Base-by-base conservation (phyloP, 2,113 vertebrate species). In the Cryptotis parvus region DNA sequence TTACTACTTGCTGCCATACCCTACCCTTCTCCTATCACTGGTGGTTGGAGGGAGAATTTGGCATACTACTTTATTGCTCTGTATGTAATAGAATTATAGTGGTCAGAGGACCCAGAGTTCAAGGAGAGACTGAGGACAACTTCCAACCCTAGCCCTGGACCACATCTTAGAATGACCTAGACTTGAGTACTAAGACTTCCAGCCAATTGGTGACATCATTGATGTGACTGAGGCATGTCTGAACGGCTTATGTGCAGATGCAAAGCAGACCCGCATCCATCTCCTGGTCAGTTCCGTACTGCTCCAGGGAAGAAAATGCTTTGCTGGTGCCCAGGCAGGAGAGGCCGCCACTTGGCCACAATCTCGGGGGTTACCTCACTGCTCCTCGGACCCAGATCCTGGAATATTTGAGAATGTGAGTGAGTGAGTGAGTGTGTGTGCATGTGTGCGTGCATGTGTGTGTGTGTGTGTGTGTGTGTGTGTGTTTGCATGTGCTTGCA, bases 331-430 rank as follows among this genome's bases (percentile, higher is more conserved):
- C n/a, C n/a, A n/a, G n/a, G n/a, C n/a, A n/a, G n/a, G n/a, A n/a
- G n/a, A n/a, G n/a, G n/a, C 72, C 11, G 6, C 79, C 80, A 65
- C 58, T 22, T 12, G 33, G 0, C 26, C 31, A 49, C 29, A 27
- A 22, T 91, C 74, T 82, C 73, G 65, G 45, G 78, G 87, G 65
- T 84, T n/a, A 89, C 26, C 73, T 87, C 26, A 49, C 41, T 72
- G 26, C 43, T 9, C 18, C 35, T 86, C 75, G 22, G 49, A 52
- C 22, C 0, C 4, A 43, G 55, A 68, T 29, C 68, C 22, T 37
- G 65, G 74, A 58, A 29, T 41, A 31, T n/a, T 18, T 43, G 1
- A 77, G 0, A 85, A 41, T 52, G 73, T 79, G 49, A 52, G 20
- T 35, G n/a, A 73, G 33, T 75, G 24, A 27, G 35, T 7, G 27